Base-by-base conservation (phyloP, 1,140 invertebrate species). In the Drosophila elegans region DNA sequence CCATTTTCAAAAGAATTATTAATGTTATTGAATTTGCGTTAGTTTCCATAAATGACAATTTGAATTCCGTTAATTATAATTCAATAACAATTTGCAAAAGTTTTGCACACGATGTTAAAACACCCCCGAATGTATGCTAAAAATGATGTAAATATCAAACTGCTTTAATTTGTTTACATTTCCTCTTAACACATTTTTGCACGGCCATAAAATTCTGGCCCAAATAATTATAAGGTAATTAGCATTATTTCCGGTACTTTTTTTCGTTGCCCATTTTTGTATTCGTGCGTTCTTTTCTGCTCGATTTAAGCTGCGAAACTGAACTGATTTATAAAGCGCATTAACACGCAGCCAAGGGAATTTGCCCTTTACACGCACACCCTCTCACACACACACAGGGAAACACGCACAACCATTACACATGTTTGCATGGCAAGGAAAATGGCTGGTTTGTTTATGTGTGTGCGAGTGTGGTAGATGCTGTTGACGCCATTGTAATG, bases 401-500 rank as follows among this genome's bases (percentile, higher is more conserved):
- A 48, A 13, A 44, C 62, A 81, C 74, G 62, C 57, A 75, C 66
- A 53, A 52, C 48, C 60, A 60, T 83, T 83, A 89, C 75, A 89
- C 76, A 88, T 88, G 83, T 83, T 88, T 44, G 60, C 63, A 67
- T 42, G 52, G 59, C 25, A 16, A 27, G 59, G 41, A 44, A 46
- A 42, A 41, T 48, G 52, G 9, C 4, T 49, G 45, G 13, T 67
- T 29, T 67, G 63, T 46, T 29, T 55, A 44, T 71, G 67, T 46
- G 67, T 49, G 60, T 46, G 52, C n/a, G 61, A 12, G 32, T 57
- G 68, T 64, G 68, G 52, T 52, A 44, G 54, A 67, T 55, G 64
- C 59, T 72, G 66, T 78, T 88, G 85, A 89, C 76, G 84, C 84
- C 84, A 88, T 88, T 88, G 84, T 90, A 89, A 89, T 88, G 84